Percentiles rank a stretch among this genome's conserved stretches.
Conservation (phyloP, 1,140 invertebrate species). For the Drosophila orosa region DNA sequence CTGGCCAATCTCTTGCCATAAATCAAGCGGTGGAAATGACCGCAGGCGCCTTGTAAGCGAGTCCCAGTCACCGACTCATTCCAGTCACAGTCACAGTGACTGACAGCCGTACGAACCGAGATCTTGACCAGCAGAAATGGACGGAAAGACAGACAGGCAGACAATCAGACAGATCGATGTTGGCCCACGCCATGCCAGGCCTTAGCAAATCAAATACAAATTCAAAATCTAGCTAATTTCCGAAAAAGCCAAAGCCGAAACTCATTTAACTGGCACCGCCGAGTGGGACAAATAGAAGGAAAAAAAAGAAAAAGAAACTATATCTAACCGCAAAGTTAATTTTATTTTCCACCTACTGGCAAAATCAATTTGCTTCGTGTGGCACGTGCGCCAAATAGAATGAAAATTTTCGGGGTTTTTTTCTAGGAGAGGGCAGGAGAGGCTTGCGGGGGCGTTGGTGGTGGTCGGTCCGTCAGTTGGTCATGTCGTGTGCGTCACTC, state of each 20-base stretch:
- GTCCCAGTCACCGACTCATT: conserved; percentile 68
- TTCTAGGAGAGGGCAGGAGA: not conserved
- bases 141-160: conserved; percentile 18
- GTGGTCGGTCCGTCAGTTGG: conserved; percentile 53
- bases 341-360: conserved; percentile 83
- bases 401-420: conserved; percentile 54
- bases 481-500: conserved; percentile 78
- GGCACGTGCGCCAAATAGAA: conserved; percentile 83
- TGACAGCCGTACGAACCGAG: conserved; percentile 74
- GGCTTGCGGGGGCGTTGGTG: conserved; percentile 31
- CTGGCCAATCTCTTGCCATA: conserved; percentile 78
- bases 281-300: conserved; percentile 64
- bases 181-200: conserved; percentile 74
- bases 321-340: conserved; percentile 74
- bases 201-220: conserved; percentile 80
- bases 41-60: conserved; percentile 81
- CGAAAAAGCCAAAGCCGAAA: conserved; percentile 61
- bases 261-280: conserved; percentile 66
- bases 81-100: conserved; percentile 54
- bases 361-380: conserved; percentile 83
- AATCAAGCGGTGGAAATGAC: conserved; percentile 78
- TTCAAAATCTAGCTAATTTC: conserved; percentile 82
- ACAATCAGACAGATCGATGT: conserved; percentile 37
- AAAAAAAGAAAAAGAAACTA: conserved; percentile 21
- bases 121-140: conserved; percentile 67